Percentiles rank a stretch among this genome's conserved stretches.
Evolutionary conservation across 2,888 invertebrate species (phyloP).

Genomic region (Dynastes tityus): DNA sequence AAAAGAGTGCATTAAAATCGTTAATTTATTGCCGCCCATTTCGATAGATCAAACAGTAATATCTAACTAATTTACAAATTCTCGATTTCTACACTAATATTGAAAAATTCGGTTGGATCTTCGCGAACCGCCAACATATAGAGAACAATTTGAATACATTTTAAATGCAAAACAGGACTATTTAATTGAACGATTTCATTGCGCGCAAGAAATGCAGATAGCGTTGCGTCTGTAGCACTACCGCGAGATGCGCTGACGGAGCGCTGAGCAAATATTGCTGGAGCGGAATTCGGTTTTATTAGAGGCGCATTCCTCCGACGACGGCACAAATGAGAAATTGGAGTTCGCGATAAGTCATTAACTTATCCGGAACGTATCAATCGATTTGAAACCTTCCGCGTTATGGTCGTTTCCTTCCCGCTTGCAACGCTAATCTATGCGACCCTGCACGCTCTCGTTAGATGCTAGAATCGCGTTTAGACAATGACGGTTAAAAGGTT

Average conservation of each 20-base stretch:
- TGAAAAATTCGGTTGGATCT: slow-evolving; percentile 13
- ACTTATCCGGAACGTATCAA: slow-evolving; percentile 32
- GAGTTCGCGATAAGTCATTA: slow-evolving; percentile 32
- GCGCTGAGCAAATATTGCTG: slow-evolving; percentile 9
- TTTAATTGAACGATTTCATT: slow-evolving; percentile 34
- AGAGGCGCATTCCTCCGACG: slow-evolving; percentile 10
- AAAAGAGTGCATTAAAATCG: too few species aligned
- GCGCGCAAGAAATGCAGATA: slow-evolving; percentile 12
- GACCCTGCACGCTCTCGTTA: background rate
- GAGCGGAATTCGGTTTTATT: slow-evolving; percentile 18
- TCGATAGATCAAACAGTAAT: background rate
- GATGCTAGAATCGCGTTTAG: background rate
- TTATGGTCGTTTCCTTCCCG: background rate
- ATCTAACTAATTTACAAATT: background rate
- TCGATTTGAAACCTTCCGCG: slow-evolving; percentile 16
- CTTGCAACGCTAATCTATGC: slow-evolving; percentile 3
- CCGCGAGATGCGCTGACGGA: slow-evolving; percentile 2
- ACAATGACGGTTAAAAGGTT: background rate
- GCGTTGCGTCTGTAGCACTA: background rate
- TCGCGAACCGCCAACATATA: background rate
- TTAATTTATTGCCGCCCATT: too few species aligned
- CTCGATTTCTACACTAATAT: slow-evolving; percentile 6
- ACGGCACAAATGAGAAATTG: slow-evolving; percentile 30
- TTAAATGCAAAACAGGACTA: slow-evolving; percentile 31
- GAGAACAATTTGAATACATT: slow-evolving; percentile 31